Conservation (phyloP, 2,113 vertebrate genomes). For the Protobothrops mucrosquamatus region DNA sequence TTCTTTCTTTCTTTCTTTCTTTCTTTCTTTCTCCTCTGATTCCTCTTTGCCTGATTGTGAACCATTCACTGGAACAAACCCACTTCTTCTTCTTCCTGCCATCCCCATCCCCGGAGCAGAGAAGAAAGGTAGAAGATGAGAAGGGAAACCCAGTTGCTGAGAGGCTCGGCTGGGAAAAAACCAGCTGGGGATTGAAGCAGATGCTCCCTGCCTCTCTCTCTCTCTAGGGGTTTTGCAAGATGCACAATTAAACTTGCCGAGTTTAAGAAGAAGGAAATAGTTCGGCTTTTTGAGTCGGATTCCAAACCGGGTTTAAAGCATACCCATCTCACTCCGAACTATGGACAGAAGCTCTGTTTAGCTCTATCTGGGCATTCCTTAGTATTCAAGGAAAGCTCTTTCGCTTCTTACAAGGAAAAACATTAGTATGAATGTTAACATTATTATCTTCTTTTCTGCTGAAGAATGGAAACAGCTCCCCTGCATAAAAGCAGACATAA, state of each 20-base stretch:
- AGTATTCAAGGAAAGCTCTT: background rate
- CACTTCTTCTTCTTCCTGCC: background rate
- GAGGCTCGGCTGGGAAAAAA: background rate
- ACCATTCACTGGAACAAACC: background rate
- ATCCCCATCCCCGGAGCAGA: background rate
- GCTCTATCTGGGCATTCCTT: constrained; percentile 14
- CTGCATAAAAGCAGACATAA: constrained; percentile 3
- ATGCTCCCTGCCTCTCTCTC: background rate
- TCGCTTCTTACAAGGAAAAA: background rate
- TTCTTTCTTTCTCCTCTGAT: background rate
- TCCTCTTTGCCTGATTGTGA: background rate
- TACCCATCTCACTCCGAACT: background rate
- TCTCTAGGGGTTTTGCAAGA: too few species aligned
- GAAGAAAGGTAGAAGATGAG: background rate
- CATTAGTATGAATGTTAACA: background rate
- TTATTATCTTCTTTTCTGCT: constrained; percentile 32
- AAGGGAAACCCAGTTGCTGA: background rate
- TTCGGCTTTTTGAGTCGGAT: background rate
- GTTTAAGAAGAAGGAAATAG: background rate
- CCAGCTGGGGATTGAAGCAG: background rate
- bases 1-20: too few species aligned
- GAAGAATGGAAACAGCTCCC: constrained; percentile 41
- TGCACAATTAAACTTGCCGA: too few species aligned
- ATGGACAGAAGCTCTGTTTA: background rate
- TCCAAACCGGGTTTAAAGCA: background rate